Conservation (phyloP, 2,113 vertebrate genomes). For the Varanus komodoensis region DNA sequence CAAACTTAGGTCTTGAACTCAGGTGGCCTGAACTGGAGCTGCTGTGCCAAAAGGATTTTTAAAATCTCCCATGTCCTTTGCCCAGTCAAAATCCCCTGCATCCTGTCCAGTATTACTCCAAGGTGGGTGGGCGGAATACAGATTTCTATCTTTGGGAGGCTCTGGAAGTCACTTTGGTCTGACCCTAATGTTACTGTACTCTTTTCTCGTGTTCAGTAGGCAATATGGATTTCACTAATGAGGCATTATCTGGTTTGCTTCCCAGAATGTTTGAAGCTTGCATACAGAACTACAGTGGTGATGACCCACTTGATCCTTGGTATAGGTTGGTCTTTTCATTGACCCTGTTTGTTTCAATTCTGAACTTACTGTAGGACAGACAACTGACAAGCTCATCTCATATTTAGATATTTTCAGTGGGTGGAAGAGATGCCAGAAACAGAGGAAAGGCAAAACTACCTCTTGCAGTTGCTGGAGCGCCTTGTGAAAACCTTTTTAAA, state of each 20-base stretch:
- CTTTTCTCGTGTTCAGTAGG: background rate
- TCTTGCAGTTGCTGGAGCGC: constrained; percentile 79
- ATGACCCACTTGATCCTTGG: constrained; percentile 89
- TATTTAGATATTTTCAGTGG: constrained; percentile 83
- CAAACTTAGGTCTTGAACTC: no score
- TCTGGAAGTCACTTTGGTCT: background rate
- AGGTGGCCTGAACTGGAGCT: no score
- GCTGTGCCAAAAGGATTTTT: no score
- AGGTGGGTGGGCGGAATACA: background rate
- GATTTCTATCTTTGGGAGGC: background rate
- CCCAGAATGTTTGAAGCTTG: constrained; percentile 83
- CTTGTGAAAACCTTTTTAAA: constrained; percentile 83
- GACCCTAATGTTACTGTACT: background rate
- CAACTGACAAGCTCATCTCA: accelerated
- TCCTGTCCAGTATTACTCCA: no score
- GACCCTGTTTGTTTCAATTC: background rate
- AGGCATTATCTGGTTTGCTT: constrained; percentile 24
- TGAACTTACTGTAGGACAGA: accelerated
- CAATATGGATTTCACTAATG: background rate
- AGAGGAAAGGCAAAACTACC: constrained; percentile 43
- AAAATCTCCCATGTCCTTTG: no score
- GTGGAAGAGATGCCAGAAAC: constrained; percentile 74
- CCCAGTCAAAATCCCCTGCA: no score
- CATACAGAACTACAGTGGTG: constrained; percentile 80
- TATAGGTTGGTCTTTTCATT: constrained; percentile 78